A percentile compares a stretch with the other conserved stretches of the same genome.
phyloP scores from a whole-genome alignment of 2,797 vertebrate genomes.

The Coregonus sp. region DNA sequence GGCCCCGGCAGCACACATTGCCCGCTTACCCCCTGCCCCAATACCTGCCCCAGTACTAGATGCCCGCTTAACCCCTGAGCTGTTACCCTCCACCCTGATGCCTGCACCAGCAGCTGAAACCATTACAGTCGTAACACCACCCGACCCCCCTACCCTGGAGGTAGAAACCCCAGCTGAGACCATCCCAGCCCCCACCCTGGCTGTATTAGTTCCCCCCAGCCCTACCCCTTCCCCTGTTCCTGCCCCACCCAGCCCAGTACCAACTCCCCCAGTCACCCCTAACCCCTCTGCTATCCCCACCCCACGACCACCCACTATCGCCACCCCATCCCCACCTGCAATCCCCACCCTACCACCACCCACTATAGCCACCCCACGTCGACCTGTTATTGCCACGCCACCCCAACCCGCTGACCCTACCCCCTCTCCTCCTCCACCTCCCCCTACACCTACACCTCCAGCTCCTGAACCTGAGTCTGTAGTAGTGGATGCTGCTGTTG shows the following conservation, averaged over 20 bases:
- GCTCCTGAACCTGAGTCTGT: constrained; percentile 17
- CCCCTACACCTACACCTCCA: constrained; percentile 12
- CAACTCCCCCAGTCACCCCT: constrained; percentile 23
- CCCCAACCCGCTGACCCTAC: neutral
- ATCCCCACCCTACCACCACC: constrained; percentile 9
- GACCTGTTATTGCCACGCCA: constrained; percentile 19
- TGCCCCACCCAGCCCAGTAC: constrained; percentile 16
- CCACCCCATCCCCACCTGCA: constrained; percentile 14
- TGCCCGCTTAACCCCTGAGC: neutral
- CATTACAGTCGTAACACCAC: neutral
- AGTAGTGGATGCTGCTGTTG: neutral
- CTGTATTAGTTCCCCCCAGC: constrained; percentile 19
- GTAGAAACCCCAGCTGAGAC: constrained; percentile 40
- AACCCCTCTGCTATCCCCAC: neutral
- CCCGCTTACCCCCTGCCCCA: neutral
- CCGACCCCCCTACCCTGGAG: constrained; percentile 14
- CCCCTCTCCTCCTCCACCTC: constrained; percentile 16
- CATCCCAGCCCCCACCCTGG: constrained; percentile 13
- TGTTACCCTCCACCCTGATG: neutral
- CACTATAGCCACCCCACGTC: constrained; percentile 1
- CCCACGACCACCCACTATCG: constrained; percentile 17
- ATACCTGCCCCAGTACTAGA: neutral
- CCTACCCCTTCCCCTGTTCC: constrained; percentile 25
- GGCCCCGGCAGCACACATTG: constrained; percentile 5
- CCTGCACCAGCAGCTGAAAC: constrained; percentile 26